Base-by-base conservation (phyloP, 2,113 vertebrate species). In the Prochilodus magdalenae region DNA sequence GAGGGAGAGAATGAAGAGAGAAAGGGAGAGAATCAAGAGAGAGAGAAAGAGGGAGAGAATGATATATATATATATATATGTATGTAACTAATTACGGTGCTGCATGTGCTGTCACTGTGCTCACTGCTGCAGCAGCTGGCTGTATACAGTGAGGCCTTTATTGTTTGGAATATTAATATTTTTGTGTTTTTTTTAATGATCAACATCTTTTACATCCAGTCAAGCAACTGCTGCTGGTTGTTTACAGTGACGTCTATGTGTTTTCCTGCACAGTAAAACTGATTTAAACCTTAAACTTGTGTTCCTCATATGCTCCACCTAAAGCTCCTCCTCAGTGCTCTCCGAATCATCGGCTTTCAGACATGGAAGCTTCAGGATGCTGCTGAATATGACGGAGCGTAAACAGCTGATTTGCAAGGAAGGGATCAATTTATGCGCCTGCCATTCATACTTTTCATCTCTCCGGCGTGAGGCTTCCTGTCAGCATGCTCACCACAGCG, bases 311-410 rank as follows among this genome's bases (percentile, higher is more conserved):
- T 16, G 62, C 30, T 15, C 62, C 62, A 30, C 7, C 27, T 18
- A 65, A 65, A 30, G 27, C 62, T 18, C 13, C 62, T 18, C 13
- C 14, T 30, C 60, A 27, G 1, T 44, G 5, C 40, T 44, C 40
- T 44, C 40, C 40, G 5, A 44, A 44, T 44, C 40, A 44, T 44
- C 40, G 16, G 18, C 27, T 26, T 63, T 29, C 24, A 24, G 60
- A 26, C 27, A 18, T 22, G 30, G 65, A 67, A 73, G 26, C 29
- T 53, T 66, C 62, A 18, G 30, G 15, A 20, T 26, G 60, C 51
- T 36, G 55, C 72, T 69, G 30, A 81, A 57, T 67, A 59, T 62
- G 62, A 74, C n/a, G 13, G 18, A 73, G 26, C 62, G 27, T 47
- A 47, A 72, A 79, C 27, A 67, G 26, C 57, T 22, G 30, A 67